phyloP scores from a whole-genome alignment of 2,888 invertebrate species.

The Caenorhabditis sp. region DNA sequence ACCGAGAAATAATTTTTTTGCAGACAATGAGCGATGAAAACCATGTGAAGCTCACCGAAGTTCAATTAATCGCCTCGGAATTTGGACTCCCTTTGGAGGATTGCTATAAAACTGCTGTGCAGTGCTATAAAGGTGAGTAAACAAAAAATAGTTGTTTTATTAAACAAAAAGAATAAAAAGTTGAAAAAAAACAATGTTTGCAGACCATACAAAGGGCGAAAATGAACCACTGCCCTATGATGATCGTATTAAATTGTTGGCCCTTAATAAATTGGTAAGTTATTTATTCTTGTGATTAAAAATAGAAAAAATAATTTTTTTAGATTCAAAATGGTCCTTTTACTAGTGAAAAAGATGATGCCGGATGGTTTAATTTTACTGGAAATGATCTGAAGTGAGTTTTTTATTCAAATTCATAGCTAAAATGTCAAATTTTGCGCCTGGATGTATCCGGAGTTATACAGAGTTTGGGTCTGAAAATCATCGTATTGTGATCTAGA shows the following conservation, averaged over 20 bases:
- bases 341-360: conserved; percentile 51
- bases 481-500: no score
- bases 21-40: conserved; percentile 31
- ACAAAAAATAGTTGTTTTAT: conserved; percentile 51
- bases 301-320: conserved; percentile 5
- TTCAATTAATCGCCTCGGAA: conserved; percentile 51
- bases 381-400: conserved; percentile 67
- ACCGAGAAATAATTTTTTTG: no score
- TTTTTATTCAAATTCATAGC: no score
- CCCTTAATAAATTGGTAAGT: conserved; percentile 62
- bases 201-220: conserved; percentile 1
- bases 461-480: no score
- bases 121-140: conserved; percentile 87
- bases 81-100: conserved; percentile 77
- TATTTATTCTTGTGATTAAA: neutral
- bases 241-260: conserved; percentile 62
- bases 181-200: neutral
- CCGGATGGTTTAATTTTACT: conserved; percentile 66
- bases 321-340: conserved; percentile 56
- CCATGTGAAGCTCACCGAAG: conserved; percentile 50
- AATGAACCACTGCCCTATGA: conserved; percentile 60
- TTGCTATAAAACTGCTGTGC: conserved; percentile 86
- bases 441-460: no score
- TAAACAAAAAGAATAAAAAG: conserved; percentile 33
- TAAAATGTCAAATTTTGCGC: no score